Base-by-base conservation (phyloP, 2,797 vertebrate genomes). In the Scolopax rusticola region DNA sequence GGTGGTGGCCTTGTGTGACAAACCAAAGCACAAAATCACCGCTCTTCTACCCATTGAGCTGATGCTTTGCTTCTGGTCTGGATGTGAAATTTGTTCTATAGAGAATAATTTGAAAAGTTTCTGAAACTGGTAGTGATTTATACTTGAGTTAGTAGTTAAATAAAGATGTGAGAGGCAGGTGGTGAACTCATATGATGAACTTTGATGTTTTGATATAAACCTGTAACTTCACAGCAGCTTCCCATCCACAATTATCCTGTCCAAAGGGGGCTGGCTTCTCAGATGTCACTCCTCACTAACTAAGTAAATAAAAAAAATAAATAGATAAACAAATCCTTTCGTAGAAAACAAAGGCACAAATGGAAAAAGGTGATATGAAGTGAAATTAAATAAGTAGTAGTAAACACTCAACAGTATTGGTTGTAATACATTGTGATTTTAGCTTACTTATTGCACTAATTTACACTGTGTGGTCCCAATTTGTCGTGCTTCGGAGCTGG, bases 1-100 rank as follows among this genome's bases (percentile, higher is more conserved):
- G 59, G 11, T 0, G 0, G 7, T 21, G 27, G 69, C 33, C 28
- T 60, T 40, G 28, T 45, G 64, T 3, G 12, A 19, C 24, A 83
- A 43, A 75, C n/a, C 11, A 50, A 56, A 80, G 32, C 41, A 40
- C 23, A 38, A 43, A 67, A 7, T 71, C 48, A 27, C 33, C 15
- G 11, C 12, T 86, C 21, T 74, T 70, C 51, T 20, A 15, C 16
- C 2, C 6, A 1, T 1, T 47, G 15, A 64, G 45, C 45, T 54
- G 14, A 21, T 80, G 27, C 41, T 85, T 60, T 78, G 13, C 25
- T 30, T 57, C 25, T 6, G 23, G 32, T 20, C 71, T 89, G 59
- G 47, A 17, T 54, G 51, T 87, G 28, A 43, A 64, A 43, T 60
- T 81, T 28, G 3, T 56, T 81, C 41, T 67, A 38, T n/a, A 40